A percentile compares a stretch with the other conserved stretches of the same genome.
Conservation (phyloP, 2,797 vertebrate species). For the Sparidentex hasta region DNA sequence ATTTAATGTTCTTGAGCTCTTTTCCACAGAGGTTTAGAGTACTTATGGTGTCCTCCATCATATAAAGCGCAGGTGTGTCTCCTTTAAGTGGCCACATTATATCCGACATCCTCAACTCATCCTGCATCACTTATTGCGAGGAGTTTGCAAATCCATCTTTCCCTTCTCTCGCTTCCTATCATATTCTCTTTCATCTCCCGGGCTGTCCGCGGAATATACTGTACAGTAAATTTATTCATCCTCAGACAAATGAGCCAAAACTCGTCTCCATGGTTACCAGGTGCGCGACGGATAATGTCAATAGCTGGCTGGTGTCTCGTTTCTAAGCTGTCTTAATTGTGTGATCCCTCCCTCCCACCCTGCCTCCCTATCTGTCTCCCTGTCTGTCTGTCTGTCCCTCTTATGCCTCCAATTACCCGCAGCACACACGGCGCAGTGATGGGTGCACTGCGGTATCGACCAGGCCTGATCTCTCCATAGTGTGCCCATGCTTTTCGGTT, state of each 20-base stretch:
- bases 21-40: not conserved
- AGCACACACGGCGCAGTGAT: not conserved
- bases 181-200: conserved; percentile 33
- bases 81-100: not conserved
- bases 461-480: conserved; percentile 1
- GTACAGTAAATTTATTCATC: conserved; percentile 43
- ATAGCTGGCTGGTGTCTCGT: conserved; percentile 40
- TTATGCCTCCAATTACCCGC: no score
- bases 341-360: conserved; percentile 11
- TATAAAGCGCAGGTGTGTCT: not conserved
- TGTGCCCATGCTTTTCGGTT: not conserved
- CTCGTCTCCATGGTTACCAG: conserved; percentile 67
- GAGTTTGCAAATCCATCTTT: conserved; percentile 28
- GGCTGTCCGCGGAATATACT: conserved; percentile 2
- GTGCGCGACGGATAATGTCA: conserved; percentile 37
- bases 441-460: conserved; percentile 18
- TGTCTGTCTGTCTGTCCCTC: no score
- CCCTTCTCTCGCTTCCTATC: conserved; percentile 8
- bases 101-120: conserved; percentile 4
- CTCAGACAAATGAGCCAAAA: conserved; percentile 40
- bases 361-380: not conserved
- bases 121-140: not conserved
- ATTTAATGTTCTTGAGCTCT: not conserved
- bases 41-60: not conserved
- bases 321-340: conserved; percentile 42